Evolutionary conservation across 2,888 invertebrate species (phyloP).

Genomic region (Platycheirus rosarum): DNA sequence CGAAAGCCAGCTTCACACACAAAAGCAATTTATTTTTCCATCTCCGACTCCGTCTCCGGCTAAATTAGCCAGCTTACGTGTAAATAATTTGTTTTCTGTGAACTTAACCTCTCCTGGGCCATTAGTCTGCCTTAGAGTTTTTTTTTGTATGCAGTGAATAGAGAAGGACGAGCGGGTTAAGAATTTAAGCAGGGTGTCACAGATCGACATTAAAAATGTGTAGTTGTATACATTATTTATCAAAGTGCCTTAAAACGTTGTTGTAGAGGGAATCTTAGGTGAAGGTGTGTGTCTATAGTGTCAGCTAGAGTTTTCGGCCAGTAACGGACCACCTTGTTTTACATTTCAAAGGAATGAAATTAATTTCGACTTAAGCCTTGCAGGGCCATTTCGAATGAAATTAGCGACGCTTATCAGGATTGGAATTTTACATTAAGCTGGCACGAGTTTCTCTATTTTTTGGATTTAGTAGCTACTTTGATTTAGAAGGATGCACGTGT

Average conservation of each 20-base stretch:
- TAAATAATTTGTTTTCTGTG: constrained; percentile 71
- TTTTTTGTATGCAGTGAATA: constrained; percentile 9
- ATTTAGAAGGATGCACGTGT: too few relatives aligned
- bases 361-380: too few relatives aligned
- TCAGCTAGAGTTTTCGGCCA: too few relatives aligned
- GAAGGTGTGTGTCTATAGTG: too few relatives aligned
- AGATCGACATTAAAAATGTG: constrained; percentile 26
- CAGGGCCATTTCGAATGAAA: too few relatives aligned
- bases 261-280: background rate
- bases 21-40: constrained; percentile 67
- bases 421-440: too few relatives aligned
- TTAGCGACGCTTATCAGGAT: too few relatives aligned
- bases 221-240: background rate
- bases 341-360: too few relatives aligned
- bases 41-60: constrained; percentile 51
- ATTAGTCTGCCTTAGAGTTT: constrained; percentile 62
- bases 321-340: too few relatives aligned
- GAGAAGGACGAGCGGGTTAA: too few relatives aligned
- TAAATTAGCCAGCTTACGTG: constrained; percentile 67
- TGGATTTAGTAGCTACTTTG: too few relatives aligned
- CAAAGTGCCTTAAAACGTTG: constrained; percentile 2
- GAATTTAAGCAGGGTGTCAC: constrained; percentile 19
- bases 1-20: constrained; percentile 49
- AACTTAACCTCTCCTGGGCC: constrained; percentile 58
- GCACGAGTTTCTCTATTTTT: too few relatives aligned